Base-by-base conservation (phyloP, 2,113 vertebrate genomes). In the Anolis sagrei region DNA sequence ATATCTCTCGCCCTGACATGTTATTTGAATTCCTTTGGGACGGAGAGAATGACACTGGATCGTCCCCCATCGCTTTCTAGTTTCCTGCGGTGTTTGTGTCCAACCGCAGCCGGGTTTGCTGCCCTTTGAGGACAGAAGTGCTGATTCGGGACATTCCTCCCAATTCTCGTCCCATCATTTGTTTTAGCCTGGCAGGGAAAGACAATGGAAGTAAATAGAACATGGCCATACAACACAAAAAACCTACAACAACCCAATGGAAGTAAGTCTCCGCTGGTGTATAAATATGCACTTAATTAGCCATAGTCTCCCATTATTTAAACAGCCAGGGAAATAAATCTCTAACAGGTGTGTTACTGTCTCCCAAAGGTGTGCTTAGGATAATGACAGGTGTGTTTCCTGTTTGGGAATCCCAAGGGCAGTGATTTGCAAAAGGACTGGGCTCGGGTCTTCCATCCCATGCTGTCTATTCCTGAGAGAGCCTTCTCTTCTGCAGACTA, bases 91-190 rank as follows among this genome's bases (percentile, higher is more conserved):
- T 5, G 5, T 16, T 1, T 10, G 23, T 9, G 18, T 44, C 39
- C 1, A 6, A 13, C 1, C 0, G 14, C 44, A 70, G 79, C 39
- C 83, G 80, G 79, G 1, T 64, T 58, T 0, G 0, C 70, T 89
- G 88, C 91, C 89, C 89, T 90, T 84, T 4, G 14, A 54, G 51
- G 82, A 48, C 14, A 89, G 85, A 90, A 92, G 76, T 79, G 86
- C 93, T 88, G 88, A 84, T 86, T 92, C 86, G 90, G 85, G 89
- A 88, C 78, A 84, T 92, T 93, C 89, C 70, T 2, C 62, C 87
- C 76, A 92, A 90, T 89, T 83, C 87, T 92, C 90, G 92, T 93
- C 90, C 88, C 83, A 79, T 19, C 34, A 19, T 83, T 58, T 32
- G 54, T 36, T 29, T 62, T 61, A 32, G 64, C 27, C 39, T 4